phyloP scores from a whole-genome alignment of 2,797 vertebrate species.

The Cossypha caffra region DNA sequence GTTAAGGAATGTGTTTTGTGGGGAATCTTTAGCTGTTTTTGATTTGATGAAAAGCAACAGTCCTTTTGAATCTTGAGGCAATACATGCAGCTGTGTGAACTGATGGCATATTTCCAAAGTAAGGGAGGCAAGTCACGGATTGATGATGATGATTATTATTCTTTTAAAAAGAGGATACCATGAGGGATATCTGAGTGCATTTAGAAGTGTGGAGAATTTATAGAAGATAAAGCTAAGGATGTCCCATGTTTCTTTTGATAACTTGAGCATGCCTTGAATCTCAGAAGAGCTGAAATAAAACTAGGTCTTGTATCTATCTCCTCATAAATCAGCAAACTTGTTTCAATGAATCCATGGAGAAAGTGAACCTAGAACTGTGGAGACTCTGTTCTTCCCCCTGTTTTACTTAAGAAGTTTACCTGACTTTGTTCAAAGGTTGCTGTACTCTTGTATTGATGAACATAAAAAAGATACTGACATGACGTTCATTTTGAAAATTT shows the following conservation, averaged over 20 bases:
- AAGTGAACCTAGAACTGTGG: not conserved
- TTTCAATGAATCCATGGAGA: not conserved
- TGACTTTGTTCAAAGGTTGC: not conserved
- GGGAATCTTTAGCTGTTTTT: not conserved
- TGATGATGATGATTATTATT: not conserved
- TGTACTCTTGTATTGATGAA: not conserved
- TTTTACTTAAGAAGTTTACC: not conserved
- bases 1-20: fast-evolving
- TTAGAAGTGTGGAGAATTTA: not conserved
- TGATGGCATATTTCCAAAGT: not conserved
- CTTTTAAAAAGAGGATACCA: not conserved
- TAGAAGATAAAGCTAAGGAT: not conserved
- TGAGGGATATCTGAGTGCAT: not conserved
- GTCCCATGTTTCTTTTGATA: not conserved
- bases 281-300: not conserved
- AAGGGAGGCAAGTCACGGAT: not conserved
- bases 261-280: not conserved
- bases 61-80: not conserved
- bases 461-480: not conserved
- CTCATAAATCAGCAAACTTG: not conserved
- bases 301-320: not conserved
- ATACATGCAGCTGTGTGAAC: not conserved
- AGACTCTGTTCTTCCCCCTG: not conserved
- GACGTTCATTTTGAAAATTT: not conserved
- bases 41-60: not conserved